Evolutionary conservation across 2,113 vertebrate species (phyloP), one percentile per base, ranked within the genome.

Genomic region (Buteo buteo): DNA sequence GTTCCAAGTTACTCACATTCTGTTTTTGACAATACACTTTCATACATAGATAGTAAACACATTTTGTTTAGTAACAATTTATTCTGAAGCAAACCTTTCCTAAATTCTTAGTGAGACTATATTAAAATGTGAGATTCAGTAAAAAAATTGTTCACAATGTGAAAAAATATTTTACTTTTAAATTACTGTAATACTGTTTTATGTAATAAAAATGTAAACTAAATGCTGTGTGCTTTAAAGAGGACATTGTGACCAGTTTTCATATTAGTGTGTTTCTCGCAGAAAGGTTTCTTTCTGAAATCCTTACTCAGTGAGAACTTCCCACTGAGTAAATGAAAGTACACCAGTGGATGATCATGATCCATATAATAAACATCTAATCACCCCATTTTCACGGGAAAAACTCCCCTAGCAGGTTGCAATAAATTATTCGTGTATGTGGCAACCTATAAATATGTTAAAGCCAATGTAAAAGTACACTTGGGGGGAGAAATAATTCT

Each of bases 1-100:
- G 88, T 93, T 97, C 93, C 88, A 94, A 94, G 82, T 93, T 65
- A 59, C 65, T 93, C 65, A 29, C 44, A 18, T 82, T 93, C 81
- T 74, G 49, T 1, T 94, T 94, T 79, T 64, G 34, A 95, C 71
- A 93, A 66, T 82, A 1, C 13, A 10, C 55, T 84, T 82, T 74
- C 82, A 61, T 69, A 32, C 40, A 11, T 10, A 26, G 54, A 32
- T 61, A 77, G 28, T 47, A 96, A 97, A 95, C 72, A 62, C 28
- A 19, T 88, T 82, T 93, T 76, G 19, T 94, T 95, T 61, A 18
- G 78, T 44, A 76, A 6, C 47, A 40, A 31, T 85, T 92, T 74
- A 67, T 67, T 93, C 55, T 4, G 8, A 59, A 64, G 47, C 2
- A 4, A 89, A 59, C 13, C 0, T 4, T 61, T 52, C 65, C 45